These are phyloP conservation scores for Heliocidaris tuberculata DNA, from an alignment of 35 echinoderm and acorn worm species.

Conservation along the genomic window DNA sequence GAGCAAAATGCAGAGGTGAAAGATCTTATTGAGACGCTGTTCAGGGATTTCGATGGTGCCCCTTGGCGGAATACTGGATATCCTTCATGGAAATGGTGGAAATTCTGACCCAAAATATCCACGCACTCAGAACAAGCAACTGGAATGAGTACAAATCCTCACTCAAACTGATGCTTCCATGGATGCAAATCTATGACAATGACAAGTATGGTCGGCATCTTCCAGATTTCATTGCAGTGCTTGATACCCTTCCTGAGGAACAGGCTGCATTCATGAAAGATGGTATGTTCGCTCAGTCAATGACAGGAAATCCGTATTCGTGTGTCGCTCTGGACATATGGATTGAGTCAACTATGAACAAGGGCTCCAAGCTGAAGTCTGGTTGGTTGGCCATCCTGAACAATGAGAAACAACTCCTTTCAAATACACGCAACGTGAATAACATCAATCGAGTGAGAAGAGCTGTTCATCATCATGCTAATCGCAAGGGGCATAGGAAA, in stretches of 20 bases:
- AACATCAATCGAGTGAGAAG: conserved; percentile 54
- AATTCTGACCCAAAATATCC: conserved; percentile 68
- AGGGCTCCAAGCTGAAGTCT: conserved; percentile 39
- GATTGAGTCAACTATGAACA: conserved; percentile 42
- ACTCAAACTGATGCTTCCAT: conserved; percentile 45
- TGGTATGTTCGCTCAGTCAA: too few species aligned
- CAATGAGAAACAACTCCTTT: conserved; percentile 61
- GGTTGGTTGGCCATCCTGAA: conserved; percentile 45
- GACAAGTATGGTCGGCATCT: too few species aligned
- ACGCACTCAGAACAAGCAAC: conserved; percentile 60
- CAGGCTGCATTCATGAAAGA: too few species aligned
- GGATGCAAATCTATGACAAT: neutral
- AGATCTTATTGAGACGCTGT: conserved; percentile 20
- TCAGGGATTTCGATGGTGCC: conserved; percentile 35
- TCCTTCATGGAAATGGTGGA: conserved; percentile 64
- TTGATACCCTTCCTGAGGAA: too few species aligned
- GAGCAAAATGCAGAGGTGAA: conserved; percentile 45
- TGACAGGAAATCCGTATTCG: too few species aligned
- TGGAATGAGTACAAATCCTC: conserved; percentile 45
- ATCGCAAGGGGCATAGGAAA: conserved; percentile 41
- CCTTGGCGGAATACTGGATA: conserved; percentile 43
- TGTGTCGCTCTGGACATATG: conserved; percentile 12
- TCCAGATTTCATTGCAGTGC: too few species aligned
- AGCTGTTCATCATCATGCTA: conserved; percentile 54
- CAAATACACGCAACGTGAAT: conserved; percentile 52